Percentiles rank a stretch among this genome's conserved stretches.
These are phyloP conservation scores for Ariopsis seemanni DNA, from an alignment of 2,113 vertebrate species.

Conservation along the genomic window DNA sequence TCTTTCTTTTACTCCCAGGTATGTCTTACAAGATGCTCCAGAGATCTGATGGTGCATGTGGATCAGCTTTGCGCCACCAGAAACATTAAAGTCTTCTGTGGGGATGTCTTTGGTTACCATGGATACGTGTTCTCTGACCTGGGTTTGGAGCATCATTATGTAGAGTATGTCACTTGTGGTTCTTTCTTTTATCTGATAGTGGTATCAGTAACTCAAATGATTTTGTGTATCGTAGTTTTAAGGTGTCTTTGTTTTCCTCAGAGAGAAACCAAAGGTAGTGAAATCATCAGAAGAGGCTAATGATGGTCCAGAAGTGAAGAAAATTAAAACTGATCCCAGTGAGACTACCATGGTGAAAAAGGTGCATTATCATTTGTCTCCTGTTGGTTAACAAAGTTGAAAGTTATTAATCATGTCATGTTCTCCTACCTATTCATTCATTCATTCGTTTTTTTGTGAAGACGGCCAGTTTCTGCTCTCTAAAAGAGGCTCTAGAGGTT, in stretches of 20 bases:
- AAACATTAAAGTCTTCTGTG: constrained; percentile 87
- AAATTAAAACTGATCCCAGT: constrained; percentile 78
- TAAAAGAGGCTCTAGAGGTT: constrained; percentile 84
- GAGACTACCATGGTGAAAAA: constrained; percentile 93
- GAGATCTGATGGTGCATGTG: constrained; percentile 81
- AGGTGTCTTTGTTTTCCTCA: constrained; percentile 52
- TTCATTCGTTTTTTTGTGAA: constrained; percentile 42
- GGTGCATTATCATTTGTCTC: constrained; percentile 63
- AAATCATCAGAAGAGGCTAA: constrained; percentile 72
- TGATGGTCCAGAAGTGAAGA: constrained; percentile 86
- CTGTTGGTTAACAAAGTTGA: constrained; percentile 7
- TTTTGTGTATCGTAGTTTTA: neutral
- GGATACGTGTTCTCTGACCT: constrained; percentile 92
- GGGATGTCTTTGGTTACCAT: constrained; percentile 89
- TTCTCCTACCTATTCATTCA: neutral
- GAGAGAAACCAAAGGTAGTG: constrained; percentile 85
- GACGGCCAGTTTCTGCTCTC: constrained; percentile 79
- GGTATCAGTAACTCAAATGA: neutral
- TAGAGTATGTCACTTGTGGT: constrained; percentile 79
- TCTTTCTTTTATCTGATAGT: neutral
- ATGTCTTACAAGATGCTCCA: constrained; percentile 87
- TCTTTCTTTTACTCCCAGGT: constrained; percentile 70
- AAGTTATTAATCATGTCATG: neutral
- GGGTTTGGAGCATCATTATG: constrained; percentile 83
- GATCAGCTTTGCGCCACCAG: constrained; percentile 84